A percentile compares a stretch with the other conserved stretches of the same genome.
phyloP scores from a whole-genome alignment of 2,888 invertebrate genomes.

The Lacanobia wlatinum region DNA sequence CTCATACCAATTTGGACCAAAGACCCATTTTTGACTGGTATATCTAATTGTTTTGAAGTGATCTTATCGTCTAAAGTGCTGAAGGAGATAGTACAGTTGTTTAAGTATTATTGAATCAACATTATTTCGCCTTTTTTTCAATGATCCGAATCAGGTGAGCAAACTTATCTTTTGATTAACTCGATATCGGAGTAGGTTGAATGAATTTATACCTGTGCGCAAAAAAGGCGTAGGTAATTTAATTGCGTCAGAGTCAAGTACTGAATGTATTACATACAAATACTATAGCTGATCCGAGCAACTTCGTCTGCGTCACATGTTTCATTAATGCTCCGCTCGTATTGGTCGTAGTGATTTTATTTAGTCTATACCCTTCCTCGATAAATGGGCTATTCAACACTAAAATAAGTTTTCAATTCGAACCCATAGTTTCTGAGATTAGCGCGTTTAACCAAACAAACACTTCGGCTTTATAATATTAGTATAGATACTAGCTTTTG shows the following conservation, averaged over 20 bases:
- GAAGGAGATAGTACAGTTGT: not conserved
- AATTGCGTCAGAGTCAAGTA: not conserved
- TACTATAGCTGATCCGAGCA: not conserved
- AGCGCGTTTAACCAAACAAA: too few species aligned
- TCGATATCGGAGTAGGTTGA: conserved; percentile 11
- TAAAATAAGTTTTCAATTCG: too few species aligned
- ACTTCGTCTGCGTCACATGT: too few species aligned
- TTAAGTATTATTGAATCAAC: not conserved
- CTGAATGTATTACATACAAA: not conserved
- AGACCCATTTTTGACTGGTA: not conserved
- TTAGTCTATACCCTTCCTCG: too few species aligned
- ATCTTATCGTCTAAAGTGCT: not conserved
- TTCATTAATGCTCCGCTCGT: too few species aligned
- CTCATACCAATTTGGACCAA: not conserved
- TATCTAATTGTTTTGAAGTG: conserved; percentile 3
- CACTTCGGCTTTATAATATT: too few species aligned
- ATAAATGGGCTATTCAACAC: too few species aligned
- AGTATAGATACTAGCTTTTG: too few species aligned
- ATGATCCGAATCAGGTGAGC: conserved; percentile 54
- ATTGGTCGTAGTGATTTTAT: too few species aligned
- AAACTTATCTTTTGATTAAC: conserved; percentile 19
- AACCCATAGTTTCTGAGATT: too few species aligned
- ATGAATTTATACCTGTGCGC: conserved; percentile 18
- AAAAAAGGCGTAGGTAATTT: not conserved
- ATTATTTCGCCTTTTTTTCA: conserved; percentile 13